phyloP scores from a whole-genome alignment of 2,888 invertebrate genomes.

The Rhamnusium bicolor region DNA sequence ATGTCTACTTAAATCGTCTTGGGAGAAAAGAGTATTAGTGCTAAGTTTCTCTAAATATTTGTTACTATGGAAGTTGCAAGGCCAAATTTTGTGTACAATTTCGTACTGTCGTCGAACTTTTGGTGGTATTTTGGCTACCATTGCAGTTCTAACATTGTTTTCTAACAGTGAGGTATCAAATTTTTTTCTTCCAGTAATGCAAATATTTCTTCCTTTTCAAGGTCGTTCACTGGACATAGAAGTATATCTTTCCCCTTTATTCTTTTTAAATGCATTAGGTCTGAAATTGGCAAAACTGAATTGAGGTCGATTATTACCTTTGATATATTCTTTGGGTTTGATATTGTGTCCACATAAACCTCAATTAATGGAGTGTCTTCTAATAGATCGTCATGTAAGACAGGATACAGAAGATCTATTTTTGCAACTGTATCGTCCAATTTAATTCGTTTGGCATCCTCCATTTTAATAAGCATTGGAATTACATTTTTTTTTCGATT shows the following conservation, averaged over 20 bases:
- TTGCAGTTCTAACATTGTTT: slow-evolving; percentile 72
- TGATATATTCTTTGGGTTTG: slow-evolving; percentile 77
- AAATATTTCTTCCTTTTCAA: slow-evolving; percentile 58
- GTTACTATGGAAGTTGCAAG: slow-evolving; percentile 89
- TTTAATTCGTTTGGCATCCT: slow-evolving; percentile 57
- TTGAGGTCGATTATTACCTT: slow-evolving; percentile 76
- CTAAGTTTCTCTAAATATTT: slow-evolving; percentile 80
- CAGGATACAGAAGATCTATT: slow-evolving; percentile 47
- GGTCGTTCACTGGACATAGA: slow-evolving; percentile 68
- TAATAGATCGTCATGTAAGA: slow-evolving; percentile 57
- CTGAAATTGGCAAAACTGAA: slow-evolving; percentile 75
- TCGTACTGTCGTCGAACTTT: slow-evolving; percentile 80
- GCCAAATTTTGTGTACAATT: slow-evolving; percentile 79
- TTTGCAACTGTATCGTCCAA: slow-evolving; percentile 44
- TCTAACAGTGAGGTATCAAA: slow-evolving; percentile 73
- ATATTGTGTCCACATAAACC: slow-evolving; percentile 77
- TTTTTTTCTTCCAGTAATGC: slow-evolving; percentile 69
- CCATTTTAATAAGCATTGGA: slow-evolving; percentile 39
- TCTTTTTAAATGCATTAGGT: slow-evolving; percentile 82
- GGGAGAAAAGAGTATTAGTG: slow-evolving; percentile 76
- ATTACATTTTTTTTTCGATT: background rate
- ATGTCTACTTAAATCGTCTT: slow-evolving; percentile 74
- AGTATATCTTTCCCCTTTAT: slow-evolving; percentile 77
- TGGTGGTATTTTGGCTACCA: slow-evolving; percentile 78
- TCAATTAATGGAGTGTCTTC: slow-evolving; percentile 68